Evolutionary conservation across 2,888 invertebrate species (phyloP).

Genomic region (Yponomeuta malinellus): DNA sequence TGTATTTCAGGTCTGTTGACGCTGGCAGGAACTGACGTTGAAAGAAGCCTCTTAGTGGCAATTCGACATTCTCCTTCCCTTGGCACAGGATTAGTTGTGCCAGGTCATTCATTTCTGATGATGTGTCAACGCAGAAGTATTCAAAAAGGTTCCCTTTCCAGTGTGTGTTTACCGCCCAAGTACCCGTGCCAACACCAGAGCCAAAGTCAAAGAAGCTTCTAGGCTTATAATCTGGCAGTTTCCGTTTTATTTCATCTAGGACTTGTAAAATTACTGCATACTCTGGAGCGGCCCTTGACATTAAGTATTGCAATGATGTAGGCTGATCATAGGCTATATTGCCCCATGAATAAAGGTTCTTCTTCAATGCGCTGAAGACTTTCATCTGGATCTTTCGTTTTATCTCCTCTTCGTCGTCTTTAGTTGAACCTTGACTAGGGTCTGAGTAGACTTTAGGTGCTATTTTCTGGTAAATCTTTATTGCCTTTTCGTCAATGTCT

Average conservation of each 20-base stretch:
- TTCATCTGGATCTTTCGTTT: constrained; percentile 68
- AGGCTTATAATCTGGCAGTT: constrained; percentile 82
- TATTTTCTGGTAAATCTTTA: constrained; percentile 51
- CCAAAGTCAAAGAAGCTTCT: constrained; percentile 92
- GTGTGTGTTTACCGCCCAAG: constrained; percentile 86
- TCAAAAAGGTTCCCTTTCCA: constrained; percentile 87
- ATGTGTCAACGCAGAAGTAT: constrained; percentile 90
- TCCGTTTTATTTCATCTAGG: constrained; percentile 81
- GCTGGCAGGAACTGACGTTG: constrained; percentile 90
- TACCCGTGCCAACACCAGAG: constrained; percentile 90
- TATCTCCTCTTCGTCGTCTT: constrained; percentile 51
- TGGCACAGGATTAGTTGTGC: constrained; percentile 81
- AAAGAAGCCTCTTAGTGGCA: constrained; percentile 77
- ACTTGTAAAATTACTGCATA: constrained; percentile 83
- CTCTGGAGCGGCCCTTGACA: constrained; percentile 82
- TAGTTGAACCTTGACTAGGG: constrained; percentile 33
- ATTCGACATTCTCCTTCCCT: constrained; percentile 78
- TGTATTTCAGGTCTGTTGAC: constrained; percentile 77
- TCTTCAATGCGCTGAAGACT: constrained; percentile 74
- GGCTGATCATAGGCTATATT: constrained; percentile 81
- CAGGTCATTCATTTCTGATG: constrained; percentile 87
- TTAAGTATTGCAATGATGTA: constrained; percentile 81
- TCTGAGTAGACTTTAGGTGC: constrained; percentile 45
- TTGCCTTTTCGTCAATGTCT: constrained; percentile 61
- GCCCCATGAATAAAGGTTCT: constrained; percentile 83